Conservation (phyloP, 2,797 vertebrate genomes). For the Naso thynnoides region DNA sequence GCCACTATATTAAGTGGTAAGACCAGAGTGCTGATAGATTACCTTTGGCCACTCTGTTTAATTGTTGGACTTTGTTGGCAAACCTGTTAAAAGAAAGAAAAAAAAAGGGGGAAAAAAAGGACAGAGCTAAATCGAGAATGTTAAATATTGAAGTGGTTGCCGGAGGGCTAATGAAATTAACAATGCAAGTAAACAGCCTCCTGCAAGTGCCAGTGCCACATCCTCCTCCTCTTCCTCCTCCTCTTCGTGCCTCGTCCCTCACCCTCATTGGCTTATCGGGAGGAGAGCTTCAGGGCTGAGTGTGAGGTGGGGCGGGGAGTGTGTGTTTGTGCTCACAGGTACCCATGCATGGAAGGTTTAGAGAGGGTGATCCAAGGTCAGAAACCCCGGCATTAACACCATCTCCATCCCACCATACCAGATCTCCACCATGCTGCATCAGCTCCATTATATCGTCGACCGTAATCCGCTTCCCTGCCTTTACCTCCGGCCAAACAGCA, state of each 20-base stretch:
- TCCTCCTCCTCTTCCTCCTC: constrained; percentile 50
- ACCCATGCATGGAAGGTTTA: constrained; percentile 64
- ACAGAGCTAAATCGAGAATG: constrained; percentile 80
- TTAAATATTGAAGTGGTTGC: constrained; percentile 87
- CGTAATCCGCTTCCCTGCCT: constrained; percentile 73
- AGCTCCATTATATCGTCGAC: constrained; percentile 70
- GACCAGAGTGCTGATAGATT: constrained; percentile 78
- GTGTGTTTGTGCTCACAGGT: constrained; percentile 57
- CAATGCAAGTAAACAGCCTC: constrained; percentile 85
- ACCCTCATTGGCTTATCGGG: constrained; percentile 75
- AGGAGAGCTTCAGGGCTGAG: constrained; percentile 71
- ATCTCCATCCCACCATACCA: constrained; percentile 55
- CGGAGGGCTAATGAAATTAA: constrained; percentile 86
- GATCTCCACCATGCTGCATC: constrained; percentile 75
- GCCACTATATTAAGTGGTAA: constrained; percentile 76
- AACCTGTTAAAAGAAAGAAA: constrained; percentile 72
- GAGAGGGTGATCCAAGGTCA: constrained; percentile 80
- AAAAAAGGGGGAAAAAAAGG: constrained; percentile 22
- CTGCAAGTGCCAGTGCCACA: constrained; percentile 63
- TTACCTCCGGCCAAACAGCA: constrained; percentile 58
- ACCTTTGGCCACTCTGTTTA: constrained; percentile 78
- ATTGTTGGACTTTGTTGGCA: constrained; percentile 77
- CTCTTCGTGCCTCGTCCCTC: constrained; percentile 59
- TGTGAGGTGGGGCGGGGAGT: constrained; percentile 16
- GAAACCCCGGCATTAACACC: constrained; percentile 70